Evolutionary conservation across 2,797 vertebrate genomes (phyloP), one percentile per base, ranked within the genome.

Genomic region (Siniperca scherzeri): DNA sequence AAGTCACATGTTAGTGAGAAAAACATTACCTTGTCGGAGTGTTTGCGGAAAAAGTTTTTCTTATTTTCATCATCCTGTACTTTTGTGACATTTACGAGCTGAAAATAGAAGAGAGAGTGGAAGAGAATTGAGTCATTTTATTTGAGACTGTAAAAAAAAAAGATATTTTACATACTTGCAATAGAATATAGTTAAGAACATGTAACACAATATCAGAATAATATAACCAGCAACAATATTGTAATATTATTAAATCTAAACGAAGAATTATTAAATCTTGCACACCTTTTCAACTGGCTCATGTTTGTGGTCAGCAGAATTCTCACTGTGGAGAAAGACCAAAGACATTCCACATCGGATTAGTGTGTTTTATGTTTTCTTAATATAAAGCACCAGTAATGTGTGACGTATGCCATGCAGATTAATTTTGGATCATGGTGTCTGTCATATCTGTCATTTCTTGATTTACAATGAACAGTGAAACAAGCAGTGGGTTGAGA

Each of bases 21-120:
- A 33, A 40, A 5, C 36, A 69, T 86, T 86, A 95, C 95, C 92
- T 91, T 82, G 86, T 94, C 92, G 3, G 92, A 93, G 79, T 87
- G 71, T 7, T 94, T 88, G 3, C 71, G 81, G 81, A 94, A 93
- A 46, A 95, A 0, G 0, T 0, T 33, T 56, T 55, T 87, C n/a
- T 74, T 84, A 0, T 69, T 77, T 11, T 80, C 65, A 1, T 61
- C 40, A 0, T 90, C 82, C 3, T 44, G 14, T 14, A 0, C 10
- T 10, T 62, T 72, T 27, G 16, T 30, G 4, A 10, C 3, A 4
- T 17, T 10, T 53, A 40, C 65, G 38, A 42, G 16, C 88, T 92
- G 33, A 70, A 76, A 30, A 5, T 11, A 21, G 1, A 70, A 14
- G 22, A 22, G 9, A 42, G 22, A 59, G 25, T 12, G 30, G 6